Evolutionary conservation across 2,888 invertebrate genomes (phyloP), one percentile per base, ranked within the genome.

Genomic region (Xestia xanthographa): DNA sequence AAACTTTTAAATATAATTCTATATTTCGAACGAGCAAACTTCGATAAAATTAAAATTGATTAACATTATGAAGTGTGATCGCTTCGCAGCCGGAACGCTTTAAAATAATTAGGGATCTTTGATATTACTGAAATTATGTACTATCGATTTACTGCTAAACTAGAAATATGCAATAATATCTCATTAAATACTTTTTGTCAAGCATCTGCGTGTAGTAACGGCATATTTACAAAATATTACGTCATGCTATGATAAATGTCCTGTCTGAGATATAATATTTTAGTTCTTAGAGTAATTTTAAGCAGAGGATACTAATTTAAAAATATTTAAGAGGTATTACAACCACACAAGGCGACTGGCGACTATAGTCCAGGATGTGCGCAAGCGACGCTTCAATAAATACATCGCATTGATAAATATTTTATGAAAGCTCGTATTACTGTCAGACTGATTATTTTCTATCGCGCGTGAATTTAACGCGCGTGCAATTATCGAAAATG

Each of bases 21-120:
- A 96, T 96, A 96, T 95, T 67, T 91, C 93, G 94, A 96, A 96
- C 96, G 96, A 96, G 96, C 96, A 95, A 96, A 96, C 96, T 96
- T 95, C 93, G 94, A 96, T 96, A 96, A 96, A 96, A 95, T 96
- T 96, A 96, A 95, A 96, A 96, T 95, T 94, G 95, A 88, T 91
- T 95, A 96, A 96, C 96, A 96, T 95, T 53, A 96, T 96, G 96
- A 94, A 92, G 90, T 91, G 93, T 93, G 94, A 92, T 94, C 93
- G 92, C 91, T 90, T 82, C 89, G 85, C 88, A 89, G 89, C 86
- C 75, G 41, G 58, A 72, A 68, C 69, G 68, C 68, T 84, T 87
- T 90, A 92, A 94, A 94, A 93, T 93, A 92, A 93, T 91, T 93
- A 93, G 91, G 93, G 93, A 91, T 94, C 93, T 96, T 94, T 95